Base-by-base conservation (phyloP, 2,113 vertebrate species). In the Hymenochirus boettgeri region DNA sequence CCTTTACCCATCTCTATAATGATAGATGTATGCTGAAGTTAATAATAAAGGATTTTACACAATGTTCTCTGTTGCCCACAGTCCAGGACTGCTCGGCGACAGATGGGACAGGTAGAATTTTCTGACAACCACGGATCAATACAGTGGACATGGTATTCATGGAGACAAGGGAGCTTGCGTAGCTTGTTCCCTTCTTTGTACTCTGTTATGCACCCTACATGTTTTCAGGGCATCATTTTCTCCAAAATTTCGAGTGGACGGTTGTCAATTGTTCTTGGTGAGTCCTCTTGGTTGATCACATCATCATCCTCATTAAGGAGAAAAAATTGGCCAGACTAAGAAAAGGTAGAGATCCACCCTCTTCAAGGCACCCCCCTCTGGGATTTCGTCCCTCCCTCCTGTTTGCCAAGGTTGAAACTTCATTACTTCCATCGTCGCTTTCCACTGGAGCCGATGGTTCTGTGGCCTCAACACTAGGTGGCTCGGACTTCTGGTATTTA, bases 221-320 rank as follows among this genome's bases (percentile, higher is more conserved):
- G 95, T 98, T 85, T 99, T 97, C 82, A 99, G 85, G 69, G 95
- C 96, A 58, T 99, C 95, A 0, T 86, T 99, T 85, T 98, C 93
- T 27, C 95, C 95, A 62, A 96, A 99, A 89, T 92, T 99, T 79
- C 94, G 92, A 86, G 95, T 97, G 1, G 96, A 86, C 58, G 83
- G 91, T 99, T 99, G 83, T 99, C 95, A 39, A 99, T 99, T 81
- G 82, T 99, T 95, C 91, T 98, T 99, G 80, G 94, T 99, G 79
- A 99, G 92, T 79, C 96, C 96, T 83, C 96, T 88, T 2, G 96
- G 95, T 77, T 97, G 95, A 82, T 99, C 95, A n/a, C n/a, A 2
- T 99, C 94, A 0, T 99, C 95, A 2, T 98, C 95, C 73, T 99
- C 95, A 1, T 99, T 99, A 47, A 98, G 86, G 3, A 99, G 85